Evolutionary conservation across 2,797 vertebrate species (phyloP), one percentile per base, ranked within the genome.

Genomic region (Falco rusticolus): DNA sequence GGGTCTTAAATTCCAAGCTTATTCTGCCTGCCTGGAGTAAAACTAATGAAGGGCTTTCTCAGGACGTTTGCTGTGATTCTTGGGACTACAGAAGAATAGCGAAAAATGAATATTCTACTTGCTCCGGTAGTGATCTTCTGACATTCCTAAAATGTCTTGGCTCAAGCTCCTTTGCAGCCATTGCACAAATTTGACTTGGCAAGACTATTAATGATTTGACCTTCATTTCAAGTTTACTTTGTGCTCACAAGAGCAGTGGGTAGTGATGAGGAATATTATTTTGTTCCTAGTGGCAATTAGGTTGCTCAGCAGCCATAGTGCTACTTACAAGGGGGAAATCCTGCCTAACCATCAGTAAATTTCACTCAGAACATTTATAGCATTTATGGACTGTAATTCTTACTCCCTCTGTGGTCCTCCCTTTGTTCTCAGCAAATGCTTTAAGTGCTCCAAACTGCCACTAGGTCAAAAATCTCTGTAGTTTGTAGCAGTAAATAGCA

Each of bases 141-240:
- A 84, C 77, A 84, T 77, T 88, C 43, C 59, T 95, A 92, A 85
- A 89, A 72, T 79, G n/a, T 12, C 41, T 87, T 93, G 64, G 53
- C 79, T 95, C 75, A 45, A 93, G 60, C 48, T 57, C 39, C 45
- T 82, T 90, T 95, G 56, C 83, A 93, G 68, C 69, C 22, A 2
- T 74, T 77, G 60, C 70, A 71, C 56, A 70, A 81, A 93, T 96
- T 88, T 97, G 60, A 88, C 63, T 78, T 95, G 74, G 70, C 72
- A 82, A 48, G 45, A 79, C 56, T 81, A 48, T 69, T 91, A 89
- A 82, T 80, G 77, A 89, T 76, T 90, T 90, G 85, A 96, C 91
- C 88, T 91, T 96, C 80, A 72, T 86, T 90, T 84, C 72, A 80
- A 78, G n/a, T 77, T 87, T 78, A 71, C 91, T 84, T 93, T 95